Evolutionary conservation across 2,888 invertebrate genomes (phyloP).

Genomic region (Bugula neritina): DNA sequence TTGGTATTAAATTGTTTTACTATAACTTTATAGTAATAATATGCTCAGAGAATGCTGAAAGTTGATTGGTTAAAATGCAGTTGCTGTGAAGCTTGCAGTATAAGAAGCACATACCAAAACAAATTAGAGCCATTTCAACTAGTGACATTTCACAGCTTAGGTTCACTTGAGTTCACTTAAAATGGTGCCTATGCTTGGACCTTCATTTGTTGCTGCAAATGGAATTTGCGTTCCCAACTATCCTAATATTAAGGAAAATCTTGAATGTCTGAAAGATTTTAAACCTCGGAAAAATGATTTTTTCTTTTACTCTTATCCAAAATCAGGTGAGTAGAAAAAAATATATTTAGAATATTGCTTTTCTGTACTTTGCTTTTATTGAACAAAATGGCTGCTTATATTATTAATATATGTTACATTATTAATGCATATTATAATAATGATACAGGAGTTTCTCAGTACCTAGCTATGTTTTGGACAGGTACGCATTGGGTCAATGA

Average conservation of each 20-base stretch:
- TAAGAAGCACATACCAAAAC: not conserved
- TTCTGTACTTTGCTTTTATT: too few relatives aligned
- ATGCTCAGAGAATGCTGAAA: too few relatives aligned
- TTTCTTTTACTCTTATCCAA: conserved; percentile 21
- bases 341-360: too few relatives aligned
- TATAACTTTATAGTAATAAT: too few relatives aligned
- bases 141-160: not conserved
- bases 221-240: conserved; percentile 3
- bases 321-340: conserved; percentile 12
- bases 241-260: not conserved
- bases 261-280: not conserved
- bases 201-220: not conserved
- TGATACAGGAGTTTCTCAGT: too few relatives aligned
- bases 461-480: too few relatives aligned
- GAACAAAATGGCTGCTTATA: too few relatives aligned
- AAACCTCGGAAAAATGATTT: conserved; percentile 1
- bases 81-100: too few relatives aligned
- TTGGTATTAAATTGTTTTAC: too few relatives aligned
- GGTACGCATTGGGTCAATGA: conserved; percentile 23
- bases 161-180: not conserved
- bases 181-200: conserved; percentile 12
- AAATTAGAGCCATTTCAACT: not conserved
- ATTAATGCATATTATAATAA: too few relatives aligned
- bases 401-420: too few relatives aligned
- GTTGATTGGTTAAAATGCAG: too few relatives aligned